Evolutionary conservation across 2,113 vertebrate species (phyloP).

Genomic region (Tursiops truncatus): DNA sequence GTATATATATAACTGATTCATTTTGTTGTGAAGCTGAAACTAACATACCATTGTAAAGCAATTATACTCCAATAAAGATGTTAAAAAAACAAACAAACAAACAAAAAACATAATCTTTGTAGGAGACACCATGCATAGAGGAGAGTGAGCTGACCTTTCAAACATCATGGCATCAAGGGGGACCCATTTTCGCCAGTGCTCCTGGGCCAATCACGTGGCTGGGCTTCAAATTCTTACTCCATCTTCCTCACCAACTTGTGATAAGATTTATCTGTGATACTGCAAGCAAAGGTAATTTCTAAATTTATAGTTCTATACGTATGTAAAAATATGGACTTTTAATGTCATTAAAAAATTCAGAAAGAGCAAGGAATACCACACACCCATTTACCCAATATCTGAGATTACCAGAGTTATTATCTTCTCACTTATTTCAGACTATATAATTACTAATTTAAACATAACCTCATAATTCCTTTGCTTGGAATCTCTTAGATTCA

Average conservation of each 20-base stretch:
- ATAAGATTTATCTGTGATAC: background rate
- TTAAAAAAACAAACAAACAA: too few relatives aligned
- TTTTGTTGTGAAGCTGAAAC: too few relatives aligned
- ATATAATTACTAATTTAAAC: background rate
- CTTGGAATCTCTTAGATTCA: background rate
- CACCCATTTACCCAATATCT: background rate
- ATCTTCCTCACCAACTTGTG: background rate
- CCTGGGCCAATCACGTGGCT: background rate
- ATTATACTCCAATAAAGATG: too few relatives aligned
- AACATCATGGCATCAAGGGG: background rate
- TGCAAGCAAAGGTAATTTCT: background rate
- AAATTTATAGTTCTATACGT: background rate
- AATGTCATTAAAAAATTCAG: background rate
- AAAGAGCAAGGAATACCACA: background rate
- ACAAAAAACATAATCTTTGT: background rate
- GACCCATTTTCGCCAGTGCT: background rate
- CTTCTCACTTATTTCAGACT: background rate
- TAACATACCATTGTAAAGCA: too few relatives aligned
- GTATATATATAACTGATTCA: too few relatives aligned
- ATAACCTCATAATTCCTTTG: background rate
- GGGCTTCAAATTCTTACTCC: background rate
- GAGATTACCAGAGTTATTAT: background rate
- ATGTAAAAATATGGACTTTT: background rate
- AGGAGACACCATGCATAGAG: accelerated
- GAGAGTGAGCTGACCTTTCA: background rate